Percentiles rank a stretch among this genome's conserved stretches.
Conservation (phyloP, 2,113 vertebrate genomes). For the Tetrax tetrax region DNA sequence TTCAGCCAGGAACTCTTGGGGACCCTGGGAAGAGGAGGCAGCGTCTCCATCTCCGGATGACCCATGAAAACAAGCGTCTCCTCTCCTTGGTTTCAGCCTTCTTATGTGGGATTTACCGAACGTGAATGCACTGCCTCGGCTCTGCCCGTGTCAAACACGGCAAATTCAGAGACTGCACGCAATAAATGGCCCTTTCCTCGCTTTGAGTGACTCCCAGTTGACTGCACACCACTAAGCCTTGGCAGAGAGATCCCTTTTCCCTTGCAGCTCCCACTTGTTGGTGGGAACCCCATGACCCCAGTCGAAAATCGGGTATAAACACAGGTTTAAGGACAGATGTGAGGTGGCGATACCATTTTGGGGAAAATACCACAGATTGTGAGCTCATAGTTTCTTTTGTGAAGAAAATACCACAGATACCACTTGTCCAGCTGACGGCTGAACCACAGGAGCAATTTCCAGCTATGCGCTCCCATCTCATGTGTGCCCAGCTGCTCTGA, state of each 20-base stretch:
- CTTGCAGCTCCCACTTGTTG: not conserved
- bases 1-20: not conserved
- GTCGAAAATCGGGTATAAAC: not conserved
- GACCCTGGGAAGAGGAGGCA: not conserved
- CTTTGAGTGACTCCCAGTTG: not conserved
- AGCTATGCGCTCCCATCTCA: not conserved
- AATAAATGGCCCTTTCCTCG: not conserved
- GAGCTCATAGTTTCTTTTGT: not conserved
- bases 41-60: not conserved
- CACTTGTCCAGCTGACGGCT: not conserved
- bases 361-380: not conserved
- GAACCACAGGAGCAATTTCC: not conserved
- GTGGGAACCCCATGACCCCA: not conserved
- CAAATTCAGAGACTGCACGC: not conserved
- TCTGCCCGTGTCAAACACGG: not conserved
- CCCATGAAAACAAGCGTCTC: not conserved
- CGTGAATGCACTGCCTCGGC: not conserved
- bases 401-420: not conserved
- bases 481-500: not conserved
- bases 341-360: not conserved
- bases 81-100: not conserved
- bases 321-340: not conserved
- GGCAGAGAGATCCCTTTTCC: not conserved
- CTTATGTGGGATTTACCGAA: not conserved
- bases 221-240: not conserved